Conservation (phyloP, 2,797 vertebrate species). For the Manis pentadactyla region DNA sequence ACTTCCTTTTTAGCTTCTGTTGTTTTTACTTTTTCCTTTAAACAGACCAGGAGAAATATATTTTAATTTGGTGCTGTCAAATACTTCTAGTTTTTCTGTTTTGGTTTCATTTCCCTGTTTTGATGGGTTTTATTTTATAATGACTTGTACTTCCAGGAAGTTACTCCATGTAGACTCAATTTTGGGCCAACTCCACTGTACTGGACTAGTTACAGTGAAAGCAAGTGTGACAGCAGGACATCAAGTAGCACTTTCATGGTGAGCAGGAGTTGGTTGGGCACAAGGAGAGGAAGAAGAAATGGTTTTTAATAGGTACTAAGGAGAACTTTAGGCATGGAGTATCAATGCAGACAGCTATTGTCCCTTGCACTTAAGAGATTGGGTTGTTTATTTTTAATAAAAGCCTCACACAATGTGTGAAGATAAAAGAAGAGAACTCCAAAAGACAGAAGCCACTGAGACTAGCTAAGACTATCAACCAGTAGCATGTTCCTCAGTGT, state of each 20-base stretch:
- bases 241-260: neutral
- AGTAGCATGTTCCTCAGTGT: neutral
- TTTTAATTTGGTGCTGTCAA: neutral
- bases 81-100: neutral
- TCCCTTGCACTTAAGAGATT: neutral
- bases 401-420: neutral
- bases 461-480: neutral
- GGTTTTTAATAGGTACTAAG: neutral
- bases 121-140: slow-evolving; percentile 35
- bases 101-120: neutral
- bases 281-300: neutral
- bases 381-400: neutral
- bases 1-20: neutral
- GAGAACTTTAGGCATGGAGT: neutral
- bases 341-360: neutral
- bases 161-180: neutral
- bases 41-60: neutral
- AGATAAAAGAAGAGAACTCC: neutral
- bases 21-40: neutral
- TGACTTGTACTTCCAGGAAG: neutral
- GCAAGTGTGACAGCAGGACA: neutral
- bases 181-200: neutral
- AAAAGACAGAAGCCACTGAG: neutral
- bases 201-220: neutral
- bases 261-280: neutral